A percentile compares a stretch with the other conserved stretches of the same genome.
phyloP scores from a whole-genome alignment of 2,113 vertebrate species.

The Corythaixoides concolor region DNA sequence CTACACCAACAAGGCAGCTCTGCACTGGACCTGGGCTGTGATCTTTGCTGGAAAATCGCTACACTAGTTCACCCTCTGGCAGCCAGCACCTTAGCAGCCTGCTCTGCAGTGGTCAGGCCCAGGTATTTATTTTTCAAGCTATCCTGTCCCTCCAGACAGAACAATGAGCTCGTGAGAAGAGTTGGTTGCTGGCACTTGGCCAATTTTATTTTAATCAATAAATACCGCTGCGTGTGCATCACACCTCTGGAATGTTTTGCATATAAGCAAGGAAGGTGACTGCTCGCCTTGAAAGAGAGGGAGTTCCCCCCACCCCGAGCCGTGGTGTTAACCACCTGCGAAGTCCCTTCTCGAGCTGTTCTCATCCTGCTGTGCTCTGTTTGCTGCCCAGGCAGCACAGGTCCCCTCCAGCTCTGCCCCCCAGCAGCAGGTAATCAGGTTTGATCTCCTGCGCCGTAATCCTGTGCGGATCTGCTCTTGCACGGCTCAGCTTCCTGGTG shows the following conservation, averaged over 20 bases:
- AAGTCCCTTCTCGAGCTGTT: not conserved
- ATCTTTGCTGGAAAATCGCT: not conserved
- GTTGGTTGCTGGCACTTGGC: not conserved
- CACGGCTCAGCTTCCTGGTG: not conserved
- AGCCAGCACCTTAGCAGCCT: not conserved
- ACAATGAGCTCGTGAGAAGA: not conserved
- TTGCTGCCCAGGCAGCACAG: not conserved
- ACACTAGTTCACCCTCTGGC: not conserved
- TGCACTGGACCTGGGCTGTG: not conserved
- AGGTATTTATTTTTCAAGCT: not conserved
- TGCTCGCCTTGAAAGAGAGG: not conserved
- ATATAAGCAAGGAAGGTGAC: not conserved
- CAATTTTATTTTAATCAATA: not conserved
- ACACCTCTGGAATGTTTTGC: not conserved
- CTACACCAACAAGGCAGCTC: not conserved
- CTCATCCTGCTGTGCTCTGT: not conserved
- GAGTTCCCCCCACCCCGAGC: not conserved
- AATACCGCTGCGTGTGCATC: not conserved
- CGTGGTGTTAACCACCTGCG: fast-evolving
- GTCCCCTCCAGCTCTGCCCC: not conserved
- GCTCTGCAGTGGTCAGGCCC: not conserved
- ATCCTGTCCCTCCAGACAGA: not conserved
- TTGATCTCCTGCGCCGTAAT: not conserved
- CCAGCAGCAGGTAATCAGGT: not conserved
- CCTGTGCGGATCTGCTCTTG: not conserved